Conservation (phyloP, 2,888 invertebrate genomes). For the Cephonodes hylas region DNA sequence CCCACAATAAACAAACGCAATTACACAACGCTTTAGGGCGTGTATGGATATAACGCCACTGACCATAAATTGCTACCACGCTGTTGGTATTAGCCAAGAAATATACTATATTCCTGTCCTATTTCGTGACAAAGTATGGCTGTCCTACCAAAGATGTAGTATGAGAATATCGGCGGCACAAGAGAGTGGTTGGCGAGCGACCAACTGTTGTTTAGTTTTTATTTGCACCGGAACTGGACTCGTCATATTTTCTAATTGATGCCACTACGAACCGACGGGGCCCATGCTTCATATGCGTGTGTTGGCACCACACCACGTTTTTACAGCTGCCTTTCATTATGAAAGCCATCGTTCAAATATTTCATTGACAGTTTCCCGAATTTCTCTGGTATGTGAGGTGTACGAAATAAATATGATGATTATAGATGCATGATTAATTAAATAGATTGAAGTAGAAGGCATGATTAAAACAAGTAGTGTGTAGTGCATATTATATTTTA, state of each 20-base stretch:
- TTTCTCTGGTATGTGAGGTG: too few relatives aligned
- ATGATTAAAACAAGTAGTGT: too few relatives aligned
- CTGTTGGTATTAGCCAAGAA: too few relatives aligned
- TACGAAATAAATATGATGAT: too few relatives aligned
- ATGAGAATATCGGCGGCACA: neutral
- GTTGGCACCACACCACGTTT: neutral
- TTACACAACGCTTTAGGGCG: too few relatives aligned
- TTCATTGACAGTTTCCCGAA: too few relatives aligned
- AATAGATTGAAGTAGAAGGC: too few relatives aligned
- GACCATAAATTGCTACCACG: too few relatives aligned
- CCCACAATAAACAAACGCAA: too few relatives aligned
- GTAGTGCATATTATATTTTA: too few relatives aligned
- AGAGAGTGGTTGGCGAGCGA: neutral
- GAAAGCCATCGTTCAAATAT: neutral
- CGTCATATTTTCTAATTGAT: slow-evolving; percentile 3
- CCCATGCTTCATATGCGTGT: neutral
- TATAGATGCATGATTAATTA: too few relatives aligned
- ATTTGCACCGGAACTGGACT: neutral
- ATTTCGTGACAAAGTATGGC: neutral
- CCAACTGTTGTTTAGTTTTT: slow-evolving; percentile 4
- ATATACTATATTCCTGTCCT: neutral
- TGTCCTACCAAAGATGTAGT: neutral
- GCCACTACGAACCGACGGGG: neutral
- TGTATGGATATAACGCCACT: too few relatives aligned
- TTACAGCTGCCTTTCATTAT: neutral